Evolutionary conservation across 30 jellyfish, hydroid and myxozoan genomes (phyloP), one percentile per base, ranked within the genome.

Genomic region (Catostylus mosaicus): DNA sequence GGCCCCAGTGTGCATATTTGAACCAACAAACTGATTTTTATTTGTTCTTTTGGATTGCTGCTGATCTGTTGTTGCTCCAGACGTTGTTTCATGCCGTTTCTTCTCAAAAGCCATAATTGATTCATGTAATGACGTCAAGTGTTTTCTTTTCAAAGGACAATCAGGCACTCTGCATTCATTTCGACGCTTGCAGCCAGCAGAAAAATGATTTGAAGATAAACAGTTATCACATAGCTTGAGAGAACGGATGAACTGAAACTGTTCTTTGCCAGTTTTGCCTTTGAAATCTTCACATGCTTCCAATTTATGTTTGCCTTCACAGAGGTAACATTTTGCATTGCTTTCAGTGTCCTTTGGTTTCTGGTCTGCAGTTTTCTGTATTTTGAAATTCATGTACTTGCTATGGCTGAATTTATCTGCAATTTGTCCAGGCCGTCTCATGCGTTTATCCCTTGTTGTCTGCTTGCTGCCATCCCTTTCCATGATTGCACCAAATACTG

Each of bases 161-260:
- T 36, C 83, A 23, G 84, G 73, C 24, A 80, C 60, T 40, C 22
- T 80, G 83, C 90, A 80, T 52, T 63, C 90, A 20, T 80, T 63
- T 67, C 64, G 68, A 23, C 75, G 83, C 45, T 80, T 80, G 74
- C 90, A 80, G 22, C 90, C 90, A 67, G 83, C 84, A 31, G 79
- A 32, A 61, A 67, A 30, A 30, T 67, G 79, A 35, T 16, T 30
- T 38, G 62, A 6, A 30, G 79, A 67, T 16, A 67, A 35, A 67
- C 79, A 67, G 61, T 67, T 67, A 61, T 67, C 79, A 35, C 79
- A 35, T 2, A 67, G 79, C 33, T 67, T 67, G 30, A 12, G 60
- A 67, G 61, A 32, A 11, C 61, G 79, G 7, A 67, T 67, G 33
- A 67, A 67, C 22, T 35, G 27, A 27, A 67, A 30, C 24, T 30